Evolutionary conservation across 2,113 vertebrate species (phyloP).

Genomic region (Ameiurus melas): DNA sequence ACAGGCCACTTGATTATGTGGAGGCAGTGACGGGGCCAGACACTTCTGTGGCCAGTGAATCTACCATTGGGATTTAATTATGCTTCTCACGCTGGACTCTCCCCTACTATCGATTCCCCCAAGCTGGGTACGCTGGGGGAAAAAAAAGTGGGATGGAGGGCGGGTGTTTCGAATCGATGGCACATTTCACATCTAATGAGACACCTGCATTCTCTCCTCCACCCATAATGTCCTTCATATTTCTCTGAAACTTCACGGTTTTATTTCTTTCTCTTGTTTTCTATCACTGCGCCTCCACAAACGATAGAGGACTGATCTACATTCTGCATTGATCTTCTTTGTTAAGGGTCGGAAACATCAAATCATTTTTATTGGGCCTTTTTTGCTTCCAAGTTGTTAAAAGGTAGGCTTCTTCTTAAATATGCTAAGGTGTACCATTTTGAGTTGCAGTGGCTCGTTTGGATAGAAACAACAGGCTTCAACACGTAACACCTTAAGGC

Average conservation of each 20-base stretch:
- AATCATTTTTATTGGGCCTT: slow-evolving; percentile 48
- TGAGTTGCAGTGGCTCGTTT: background rate
- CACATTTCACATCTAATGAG: slow-evolving; percentile 73
- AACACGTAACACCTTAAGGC: background rate
- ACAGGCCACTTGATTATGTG: slow-evolving; percentile 57
- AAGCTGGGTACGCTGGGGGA: slow-evolving; percentile 52
- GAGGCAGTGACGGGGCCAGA: slow-evolving; percentile 58
- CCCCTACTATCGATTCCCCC: slow-evolving; percentile 65
- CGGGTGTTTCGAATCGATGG: slow-evolving; percentile 65
- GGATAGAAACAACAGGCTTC: background rate
- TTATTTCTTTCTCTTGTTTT: slow-evolving; percentile 53
- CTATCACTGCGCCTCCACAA: slow-evolving; percentile 57
- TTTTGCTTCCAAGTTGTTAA: slow-evolving; percentile 4
- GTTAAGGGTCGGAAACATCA: slow-evolving; percentile 54
- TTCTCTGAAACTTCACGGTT: slow-evolving; percentile 57
- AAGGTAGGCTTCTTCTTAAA: slow-evolving; percentile 23
- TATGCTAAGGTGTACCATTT: background rate
- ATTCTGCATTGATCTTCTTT: slow-evolving; percentile 49
- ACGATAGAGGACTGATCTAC: slow-evolving; percentile 64
- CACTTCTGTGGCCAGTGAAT: slow-evolving; percentile 57
- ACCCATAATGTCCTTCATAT: slow-evolving; percentile 60
- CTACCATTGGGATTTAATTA: slow-evolving; percentile 72
- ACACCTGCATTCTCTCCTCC: slow-evolving; percentile 66
- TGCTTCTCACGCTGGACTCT: slow-evolving; percentile 60
- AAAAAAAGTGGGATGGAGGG: slow-evolving; percentile 15